These are phyloP conservation scores for Onychomys torridus DNA, from an alignment of 2,797 vertebrate species.

Conservation along the genomic window DNA sequence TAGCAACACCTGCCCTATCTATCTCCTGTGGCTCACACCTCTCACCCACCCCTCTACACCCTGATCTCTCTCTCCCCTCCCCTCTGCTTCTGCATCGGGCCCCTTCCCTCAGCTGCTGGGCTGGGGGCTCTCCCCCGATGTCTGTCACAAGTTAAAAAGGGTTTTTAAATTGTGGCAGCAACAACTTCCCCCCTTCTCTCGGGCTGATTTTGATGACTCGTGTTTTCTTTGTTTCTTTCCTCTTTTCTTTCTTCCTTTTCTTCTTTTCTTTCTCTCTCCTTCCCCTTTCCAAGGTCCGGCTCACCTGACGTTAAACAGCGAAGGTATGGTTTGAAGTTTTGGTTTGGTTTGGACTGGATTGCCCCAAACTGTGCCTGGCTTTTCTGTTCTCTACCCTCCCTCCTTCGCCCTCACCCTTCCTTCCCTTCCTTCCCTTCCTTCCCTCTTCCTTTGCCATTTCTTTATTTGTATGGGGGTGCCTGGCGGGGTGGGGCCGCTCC, in stretches of 20 bases:
- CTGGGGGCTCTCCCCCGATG: conserved; percentile 84
- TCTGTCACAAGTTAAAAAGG: conserved; percentile 89
- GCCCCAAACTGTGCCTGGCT: conserved; percentile 76
- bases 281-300: conserved; percentile 98
- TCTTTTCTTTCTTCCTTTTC: conserved; percentile 91
- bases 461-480: conserved; percentile 57
- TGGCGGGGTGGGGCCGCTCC: conserved; percentile 46
- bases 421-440: conserved; percentile 54
- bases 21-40: conserved; percentile 12
- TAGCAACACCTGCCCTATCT: conserved; percentile 34
- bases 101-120: conserved; percentile 79
- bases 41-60: not conserved
- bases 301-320: conserved; percentile 98
- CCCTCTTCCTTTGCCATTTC: conserved; percentile 62
- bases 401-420: not conserved
- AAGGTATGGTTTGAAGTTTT: conserved; percentile 96
- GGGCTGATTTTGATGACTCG: conserved; percentile 87
- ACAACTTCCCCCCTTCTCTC: conserved; percentile 83
- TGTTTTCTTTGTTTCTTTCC: conserved; percentile 87
- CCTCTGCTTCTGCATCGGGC: conserved; percentile 82
- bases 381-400: conserved; percentile 54
- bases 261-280: conserved; percentile 91
- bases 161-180: conserved; percentile 89
- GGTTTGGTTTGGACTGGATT: conserved; percentile 88
- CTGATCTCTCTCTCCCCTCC: conserved; percentile 14